A percentile compares a stretch with the other conserved stretches of the same genome.
phyloP scores from a whole-genome alignment of 2,113 vertebrate genomes.

The Oreotrochilus melanogaster region DNA sequence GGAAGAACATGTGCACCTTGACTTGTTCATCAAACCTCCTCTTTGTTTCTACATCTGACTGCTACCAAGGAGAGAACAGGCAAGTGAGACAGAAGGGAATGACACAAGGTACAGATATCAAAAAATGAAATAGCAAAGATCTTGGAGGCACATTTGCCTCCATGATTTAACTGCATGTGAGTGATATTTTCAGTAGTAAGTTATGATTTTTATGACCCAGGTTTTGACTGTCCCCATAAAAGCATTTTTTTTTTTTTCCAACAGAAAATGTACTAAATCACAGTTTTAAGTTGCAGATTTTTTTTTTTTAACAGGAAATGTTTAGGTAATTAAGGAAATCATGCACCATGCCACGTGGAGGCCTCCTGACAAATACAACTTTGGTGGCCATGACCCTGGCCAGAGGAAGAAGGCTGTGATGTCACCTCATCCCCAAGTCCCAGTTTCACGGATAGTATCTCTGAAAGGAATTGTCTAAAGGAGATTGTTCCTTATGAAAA shows the following conservation, averaged over 20 bases:
- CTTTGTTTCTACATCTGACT: background rate
- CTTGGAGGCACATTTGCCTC: background rate
- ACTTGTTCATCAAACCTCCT: background rate
- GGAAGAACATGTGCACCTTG: background rate
- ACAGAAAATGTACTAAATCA: background rate
- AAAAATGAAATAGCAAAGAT: background rate
- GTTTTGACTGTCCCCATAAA: background rate
- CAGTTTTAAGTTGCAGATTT: background rate
- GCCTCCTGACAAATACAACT: constrained; percentile 85
- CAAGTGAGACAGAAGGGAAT: background rate
- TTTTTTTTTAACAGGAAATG: background rate
- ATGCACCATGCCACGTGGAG: constrained; percentile 75
- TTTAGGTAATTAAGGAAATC: constrained; percentile 75
- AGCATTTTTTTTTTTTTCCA: background rate
- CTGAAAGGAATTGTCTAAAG: constrained; percentile 91
- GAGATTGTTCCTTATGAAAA: constrained; percentile 92
- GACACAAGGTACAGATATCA: background rate
- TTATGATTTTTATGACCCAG: background rate
- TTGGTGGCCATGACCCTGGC: constrained; percentile 89
- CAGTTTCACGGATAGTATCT: constrained; percentile 83
- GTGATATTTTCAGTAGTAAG: background rate
- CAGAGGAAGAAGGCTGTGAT: constrained; percentile 89
- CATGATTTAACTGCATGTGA: background rate
- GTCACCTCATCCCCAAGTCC: constrained; percentile 85
- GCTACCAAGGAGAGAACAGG: background rate